A percentile compares a stretch with the other conserved stretches of the same genome.
Conservation (phyloP, 2,797 vertebrate genomes). For the Chaunax sp. region DNA sequence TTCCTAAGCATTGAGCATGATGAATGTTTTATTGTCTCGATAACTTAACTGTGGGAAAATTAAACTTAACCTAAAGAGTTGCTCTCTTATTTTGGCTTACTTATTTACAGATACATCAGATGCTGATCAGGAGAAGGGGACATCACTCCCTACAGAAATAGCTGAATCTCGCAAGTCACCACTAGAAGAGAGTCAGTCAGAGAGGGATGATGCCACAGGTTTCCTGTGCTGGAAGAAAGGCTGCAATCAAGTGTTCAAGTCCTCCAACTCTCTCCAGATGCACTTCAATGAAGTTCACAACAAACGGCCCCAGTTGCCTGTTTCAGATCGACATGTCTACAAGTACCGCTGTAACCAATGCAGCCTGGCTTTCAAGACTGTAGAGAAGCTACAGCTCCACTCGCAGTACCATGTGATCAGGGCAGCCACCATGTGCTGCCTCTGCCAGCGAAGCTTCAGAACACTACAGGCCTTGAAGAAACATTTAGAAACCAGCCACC, state of each 20-base stretch:
- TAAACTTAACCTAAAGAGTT: slow-evolving; percentile 28
- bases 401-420: slow-evolving; percentile 99
- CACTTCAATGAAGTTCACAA: slow-evolving; percentile 98
- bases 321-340: slow-evolving; percentile 98
- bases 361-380: slow-evolving; percentile 98
- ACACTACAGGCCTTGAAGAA: slow-evolving; percentile 98
- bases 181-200: slow-evolving; percentile 85
- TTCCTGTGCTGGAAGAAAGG: slow-evolving; percentile 99
- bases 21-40: slow-evolving; percentile 27
- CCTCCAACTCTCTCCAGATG: slow-evolving; percentile 94
- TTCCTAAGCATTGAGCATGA: slow-evolving; percentile 1
- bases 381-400: slow-evolving; percentile 98
- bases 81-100: slow-evolving; percentile 55
- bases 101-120: slow-evolving; percentile 89
- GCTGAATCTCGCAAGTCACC: slow-evolving; percentile 87
- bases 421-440: slow-evolving; percentile 98
- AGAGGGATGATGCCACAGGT: slow-evolving; percentile 91
- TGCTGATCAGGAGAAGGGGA: slow-evolving; percentile 87
- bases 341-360: slow-evolving; percentile 99
- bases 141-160: slow-evolving; percentile 82
- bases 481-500: slow-evolving; percentile 97
- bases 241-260: slow-evolving; percentile 98
- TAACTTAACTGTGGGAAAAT: neutral
- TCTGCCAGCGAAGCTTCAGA: slow-evolving; percentile 98
- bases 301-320: slow-evolving; percentile 96